phyloP scores from a whole-genome alignment of 2,113 vertebrate genomes.

The Erythrocercus mccallii region DNA sequence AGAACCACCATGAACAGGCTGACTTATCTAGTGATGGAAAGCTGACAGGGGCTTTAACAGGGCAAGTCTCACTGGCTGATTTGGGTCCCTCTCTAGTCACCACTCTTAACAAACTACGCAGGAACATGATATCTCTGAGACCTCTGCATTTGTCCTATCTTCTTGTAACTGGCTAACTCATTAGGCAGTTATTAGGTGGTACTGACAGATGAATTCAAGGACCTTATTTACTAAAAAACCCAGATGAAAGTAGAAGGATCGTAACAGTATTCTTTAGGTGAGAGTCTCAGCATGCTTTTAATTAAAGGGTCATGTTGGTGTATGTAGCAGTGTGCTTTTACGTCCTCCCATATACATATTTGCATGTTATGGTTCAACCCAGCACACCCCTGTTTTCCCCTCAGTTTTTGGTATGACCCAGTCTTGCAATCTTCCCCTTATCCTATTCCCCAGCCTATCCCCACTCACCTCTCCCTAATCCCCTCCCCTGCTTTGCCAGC shows the following conservation, averaged over 20 bases:
- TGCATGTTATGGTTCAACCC: no score
- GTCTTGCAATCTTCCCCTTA: no score
- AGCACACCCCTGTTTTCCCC: no score
- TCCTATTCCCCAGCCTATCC: no score
- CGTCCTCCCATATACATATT: no score
- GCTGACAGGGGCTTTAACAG: not conserved
- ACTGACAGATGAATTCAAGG: conserved; percentile 19
- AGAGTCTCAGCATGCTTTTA: not conserved
- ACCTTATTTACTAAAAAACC: not conserved
- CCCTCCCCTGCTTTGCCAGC: no score
- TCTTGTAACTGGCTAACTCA: not conserved
- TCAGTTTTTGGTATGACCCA: no score
- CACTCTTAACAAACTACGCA: not conserved
- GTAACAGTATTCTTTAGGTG: not conserved
- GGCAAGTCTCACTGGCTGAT: not conserved
- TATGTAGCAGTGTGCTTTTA: no score
- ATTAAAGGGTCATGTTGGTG: not conserved
- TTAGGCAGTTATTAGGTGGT: not conserved
- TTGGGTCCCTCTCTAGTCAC: not conserved
- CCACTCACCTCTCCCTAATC: no score
- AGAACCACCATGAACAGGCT: not conserved
- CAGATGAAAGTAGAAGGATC: not conserved
- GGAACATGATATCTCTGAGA: not conserved
- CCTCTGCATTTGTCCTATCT: not conserved
- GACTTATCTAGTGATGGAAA: not conserved